phyloP scores from a whole-genome alignment of 1,140 invertebrate genomes.

The Trypoxylus dichotomus region DNA sequence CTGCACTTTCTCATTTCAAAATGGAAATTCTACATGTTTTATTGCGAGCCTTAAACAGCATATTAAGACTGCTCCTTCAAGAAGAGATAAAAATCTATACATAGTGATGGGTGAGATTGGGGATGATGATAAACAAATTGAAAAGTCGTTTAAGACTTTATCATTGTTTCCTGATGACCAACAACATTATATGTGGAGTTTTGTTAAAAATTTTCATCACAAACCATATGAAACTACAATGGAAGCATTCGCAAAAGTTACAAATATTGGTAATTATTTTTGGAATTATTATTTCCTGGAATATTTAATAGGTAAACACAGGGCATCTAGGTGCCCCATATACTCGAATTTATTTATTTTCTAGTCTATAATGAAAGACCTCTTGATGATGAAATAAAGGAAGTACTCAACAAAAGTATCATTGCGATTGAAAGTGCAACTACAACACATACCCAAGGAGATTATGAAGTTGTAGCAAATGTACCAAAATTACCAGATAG shows the following conservation, averaged over 20 bases:
- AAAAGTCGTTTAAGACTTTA: conserved; percentile 82
- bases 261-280: conserved; percentile 63
- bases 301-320: conserved; percentile 27
- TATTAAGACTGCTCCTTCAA: conserved; percentile 66
- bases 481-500: conserved; percentile 61
- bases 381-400: conserved; percentile 60
- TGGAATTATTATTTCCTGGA: conserved; percentile 30
- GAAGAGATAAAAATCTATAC: conserved; percentile 71
- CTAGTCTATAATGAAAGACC: conserved; percentile 58
- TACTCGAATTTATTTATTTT: not conserved
- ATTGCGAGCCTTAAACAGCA: conserved; percentile 64
- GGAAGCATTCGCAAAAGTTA: conserved; percentile 82
- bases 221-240: conserved; percentile 79
- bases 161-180: conserved; percentile 75
- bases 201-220: conserved; percentile 71
- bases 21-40: conserved; percentile 80
- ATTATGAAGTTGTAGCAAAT: conserved; percentile 70
- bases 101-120: conserved; percentile 62
- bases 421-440: conserved; percentile 50
- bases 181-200: conserved; percentile 67
- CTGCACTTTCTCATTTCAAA: conserved; percentile 82
- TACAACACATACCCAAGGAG: conserved; percentile 57
- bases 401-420: conserved; percentile 62
- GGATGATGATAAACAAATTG: conserved; percentile 67
- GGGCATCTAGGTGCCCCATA: not conserved